These are phyloP conservation scores for Drosophila antonietae DNA, from an alignment of 2,888 invertebrate genomes.

Conservation along the genomic window DNA sequence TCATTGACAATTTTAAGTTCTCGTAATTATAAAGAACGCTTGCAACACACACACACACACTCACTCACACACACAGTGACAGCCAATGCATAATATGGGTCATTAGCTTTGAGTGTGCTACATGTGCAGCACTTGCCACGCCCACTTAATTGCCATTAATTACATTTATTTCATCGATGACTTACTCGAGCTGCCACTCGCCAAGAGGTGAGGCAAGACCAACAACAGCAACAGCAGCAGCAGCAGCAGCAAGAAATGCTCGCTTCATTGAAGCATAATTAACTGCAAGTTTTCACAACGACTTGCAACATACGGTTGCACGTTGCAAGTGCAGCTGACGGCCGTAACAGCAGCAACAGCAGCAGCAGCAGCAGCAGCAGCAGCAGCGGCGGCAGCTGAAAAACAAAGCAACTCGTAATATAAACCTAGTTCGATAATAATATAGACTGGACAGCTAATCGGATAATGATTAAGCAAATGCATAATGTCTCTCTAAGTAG, in stretches of 20 bases:
- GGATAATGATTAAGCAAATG: slow-evolving; percentile 65
- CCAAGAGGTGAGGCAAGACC: slow-evolving; percentile 18
- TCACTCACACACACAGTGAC: not conserved
- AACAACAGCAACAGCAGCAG: slow-evolving; percentile 6
- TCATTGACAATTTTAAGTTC: slow-evolving; percentile 50
- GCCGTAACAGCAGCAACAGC: slow-evolving; percentile 10
- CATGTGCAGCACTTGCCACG: slow-evolving; percentile 37
- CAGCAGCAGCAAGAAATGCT: slow-evolving; percentile 17
- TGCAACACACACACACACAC: slow-evolving; percentile 18
- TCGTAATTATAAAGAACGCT: slow-evolving; percentile 52
- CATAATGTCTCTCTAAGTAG: slow-evolving; percentile 18
- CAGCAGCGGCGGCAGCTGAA: not conserved
- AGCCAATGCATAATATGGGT: slow-evolving; percentile 63
- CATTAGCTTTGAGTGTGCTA: slow-evolving; percentile 55
- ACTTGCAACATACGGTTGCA: slow-evolving; percentile 31
- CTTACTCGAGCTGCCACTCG: slow-evolving; percentile 21
- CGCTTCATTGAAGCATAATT: slow-evolving; percentile 52
- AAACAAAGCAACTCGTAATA: not conserved
- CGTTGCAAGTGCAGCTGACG: slow-evolving; percentile 31
- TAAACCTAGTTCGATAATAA: slow-evolving; percentile 18
- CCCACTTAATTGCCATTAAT: slow-evolving; percentile 60
- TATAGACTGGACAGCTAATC: slow-evolving; percentile 58
- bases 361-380: not conserved
- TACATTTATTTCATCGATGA: slow-evolving; percentile 52
- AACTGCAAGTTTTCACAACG: slow-evolving; percentile 54